Conservation (phyloP, 1,140 invertebrate species). For the Eufriesea mexicana region DNA sequence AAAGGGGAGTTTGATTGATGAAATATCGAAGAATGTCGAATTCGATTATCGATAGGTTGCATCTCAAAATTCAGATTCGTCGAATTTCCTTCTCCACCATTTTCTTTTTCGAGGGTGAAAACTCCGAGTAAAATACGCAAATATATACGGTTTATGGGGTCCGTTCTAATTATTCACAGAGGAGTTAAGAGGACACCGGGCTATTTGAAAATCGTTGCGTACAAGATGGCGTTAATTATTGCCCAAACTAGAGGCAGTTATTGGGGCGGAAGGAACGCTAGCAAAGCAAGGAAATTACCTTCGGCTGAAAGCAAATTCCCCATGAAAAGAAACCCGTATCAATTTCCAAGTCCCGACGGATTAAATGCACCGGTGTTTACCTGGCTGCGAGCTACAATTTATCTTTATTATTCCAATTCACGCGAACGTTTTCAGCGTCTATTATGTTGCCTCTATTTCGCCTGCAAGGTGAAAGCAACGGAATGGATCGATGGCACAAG, state of each 20-base stretch:
- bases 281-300: background rate
- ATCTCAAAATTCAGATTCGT: too few relatives aligned
- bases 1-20: too few relatives aligned
- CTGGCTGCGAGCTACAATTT: background rate
- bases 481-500: background rate
- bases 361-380: background rate
- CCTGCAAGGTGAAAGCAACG: background rate
- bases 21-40: too few relatives aligned
- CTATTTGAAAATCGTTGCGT: too few relatives aligned
- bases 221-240: background rate
- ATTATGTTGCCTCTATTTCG: constrained; percentile 8
- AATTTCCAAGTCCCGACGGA: background rate
- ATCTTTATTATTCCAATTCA: constrained; percentile 33
- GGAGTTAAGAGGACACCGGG: too few relatives aligned
- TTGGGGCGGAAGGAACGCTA: background rate
- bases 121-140: too few relatives aligned
- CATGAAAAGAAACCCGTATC: constrained; percentile 1
- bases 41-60: too few relatives aligned
- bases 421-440: constrained; percentile 6
- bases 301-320: background rate
- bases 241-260: too few relatives aligned
- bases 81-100: too few relatives aligned
- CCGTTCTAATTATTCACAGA: too few relatives aligned
- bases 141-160: too few relatives aligned
- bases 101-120: too few relatives aligned